phyloP scores from a whole-genome alignment of 1,140 invertebrate species.

The Centruroides sculpturatus region DNA sequence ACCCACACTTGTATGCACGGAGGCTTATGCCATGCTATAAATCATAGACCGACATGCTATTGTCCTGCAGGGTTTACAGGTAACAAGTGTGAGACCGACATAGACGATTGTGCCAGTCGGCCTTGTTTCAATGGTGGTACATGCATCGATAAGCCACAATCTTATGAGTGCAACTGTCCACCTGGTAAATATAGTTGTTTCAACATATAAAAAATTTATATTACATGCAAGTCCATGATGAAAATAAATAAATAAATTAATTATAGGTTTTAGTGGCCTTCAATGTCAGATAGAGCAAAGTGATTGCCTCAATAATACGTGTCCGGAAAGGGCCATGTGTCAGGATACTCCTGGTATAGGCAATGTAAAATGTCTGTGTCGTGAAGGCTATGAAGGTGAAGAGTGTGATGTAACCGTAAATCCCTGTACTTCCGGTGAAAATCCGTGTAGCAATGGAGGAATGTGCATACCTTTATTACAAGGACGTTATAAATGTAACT shows the following conservation, averaged over 20 bases:
- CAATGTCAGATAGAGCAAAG: conserved; percentile 87
- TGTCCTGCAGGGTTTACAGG: conserved; percentile 92
- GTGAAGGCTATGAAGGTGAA: conserved; percentile 75
- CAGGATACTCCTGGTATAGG: conserved; percentile 84
- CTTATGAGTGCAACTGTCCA: conserved; percentile 70
- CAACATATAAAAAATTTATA: not conserved
- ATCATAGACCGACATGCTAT: conserved; percentile 36
- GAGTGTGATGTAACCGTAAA: conserved; percentile 45
- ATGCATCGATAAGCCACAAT: conserved; percentile 80
- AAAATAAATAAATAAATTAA: not conserved
- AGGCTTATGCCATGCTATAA: conserved; percentile 61
- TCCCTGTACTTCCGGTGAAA: conserved; percentile 51
- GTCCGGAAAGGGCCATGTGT: conserved; percentile 89
- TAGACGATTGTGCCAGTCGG: conserved; percentile 80
- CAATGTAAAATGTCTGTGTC: conserved; percentile 72
- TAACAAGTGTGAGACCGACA: conserved; percentile 79
- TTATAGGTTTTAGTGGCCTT: conserved; percentile 63
- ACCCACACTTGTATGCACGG: conserved; percentile 72
- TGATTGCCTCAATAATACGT: conserved; percentile 75
- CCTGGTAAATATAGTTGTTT: conserved; percentile 25
- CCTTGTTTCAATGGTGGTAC: conserved; percentile 85
- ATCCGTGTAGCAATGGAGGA: conserved; percentile 50
- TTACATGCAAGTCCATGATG: not conserved
- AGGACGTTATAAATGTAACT: conserved; percentile 76
- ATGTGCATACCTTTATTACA: conserved; percentile 81